These are phyloP conservation scores for Acanthopagrus latus DNA, from an alignment of 2,797 vertebrate species.

Conservation along the genomic window DNA sequence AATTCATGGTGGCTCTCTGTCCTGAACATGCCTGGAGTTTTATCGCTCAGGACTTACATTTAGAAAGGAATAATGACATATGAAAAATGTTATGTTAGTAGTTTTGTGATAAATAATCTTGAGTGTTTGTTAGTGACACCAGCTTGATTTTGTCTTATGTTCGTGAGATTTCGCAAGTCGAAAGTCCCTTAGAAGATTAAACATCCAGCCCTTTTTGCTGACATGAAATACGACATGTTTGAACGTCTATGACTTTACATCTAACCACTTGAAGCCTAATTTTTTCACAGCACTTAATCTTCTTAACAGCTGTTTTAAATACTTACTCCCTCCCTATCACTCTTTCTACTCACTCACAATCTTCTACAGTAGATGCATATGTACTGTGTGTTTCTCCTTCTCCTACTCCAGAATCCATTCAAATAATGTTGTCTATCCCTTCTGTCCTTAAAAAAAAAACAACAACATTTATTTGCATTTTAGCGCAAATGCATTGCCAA, in stretches of 20 bases:
- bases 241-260: conserved; percentile 4
- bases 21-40: conserved; percentile 1
- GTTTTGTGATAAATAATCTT: not conserved
- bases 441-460: not conserved
- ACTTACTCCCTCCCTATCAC: conserved; percentile 28
- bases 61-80: not conserved
- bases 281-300: not conserved
- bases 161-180: not conserved
- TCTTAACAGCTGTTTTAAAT: conserved; percentile 23
- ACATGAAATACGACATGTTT: not conserved
- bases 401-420: conserved; percentile 65
- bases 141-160: not conserved
- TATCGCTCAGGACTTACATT: not conserved
- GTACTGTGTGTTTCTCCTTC: conserved; percentile 49
- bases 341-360: conserved; percentile 46
- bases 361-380: conserved; percentile 53
- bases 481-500: not conserved
- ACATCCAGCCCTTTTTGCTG: not conserved
- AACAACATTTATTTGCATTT: not conserved
- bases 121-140: not conserved
- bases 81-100: not conserved
- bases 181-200: not conserved
- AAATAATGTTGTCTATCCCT: not conserved
- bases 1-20: conserved; percentile 33
- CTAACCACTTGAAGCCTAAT: not conserved